Evolutionary conservation across 2,797 vertebrate species (phyloP), one percentile per base, ranked within the genome.

Genomic region (Hoplostethus atlanticus): DNA sequence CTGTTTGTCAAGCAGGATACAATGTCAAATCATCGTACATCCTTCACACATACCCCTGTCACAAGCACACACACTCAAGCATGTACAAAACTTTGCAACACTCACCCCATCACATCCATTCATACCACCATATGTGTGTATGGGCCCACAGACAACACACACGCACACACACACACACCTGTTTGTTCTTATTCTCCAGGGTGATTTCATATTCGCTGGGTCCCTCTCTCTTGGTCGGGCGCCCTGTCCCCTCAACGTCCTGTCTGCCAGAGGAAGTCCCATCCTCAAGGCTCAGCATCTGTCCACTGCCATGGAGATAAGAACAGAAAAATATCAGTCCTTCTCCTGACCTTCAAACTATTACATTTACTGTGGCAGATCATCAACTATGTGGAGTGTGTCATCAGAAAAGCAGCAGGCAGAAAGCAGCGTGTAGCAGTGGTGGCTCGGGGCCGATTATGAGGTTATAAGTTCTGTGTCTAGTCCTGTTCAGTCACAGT

Each of bases 121-220:
- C 21, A 21, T 21, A 21, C 21, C 21, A 21, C 21, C 21, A 21
- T 21, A 21, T 48, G 6, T 42, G 28, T 48, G 66, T 36, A 47
- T 11, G 10, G n/a, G 10, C 54, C 59, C 52, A 64, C 28, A 25
- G 42, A 73, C 38, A 28, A 52, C 68, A 63, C 56, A 61, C 30
- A 54, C 44, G 30, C 21, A 60, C 17, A 65, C 21, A 30, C 36
- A 73, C 40, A 25, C 3, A 3, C 47, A 60, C 93, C 91, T 93
- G 93, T 70, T 94, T 94, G 84, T 92, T 94, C 86, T 93, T 94
- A 68, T 92, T 94, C 82, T 94, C 92, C 73, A 93, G 77, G 75
- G 52, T 78, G 79, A 93, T 93, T 71, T 93, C 93, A 5, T 94
- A 94, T 67, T 94, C 91, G 42, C 93, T 94, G 54, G 92, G 92